Evolutionary conservation across 1,140 invertebrate species (phyloP).

Genomic region (Drosophila ercepeae): DNA sequence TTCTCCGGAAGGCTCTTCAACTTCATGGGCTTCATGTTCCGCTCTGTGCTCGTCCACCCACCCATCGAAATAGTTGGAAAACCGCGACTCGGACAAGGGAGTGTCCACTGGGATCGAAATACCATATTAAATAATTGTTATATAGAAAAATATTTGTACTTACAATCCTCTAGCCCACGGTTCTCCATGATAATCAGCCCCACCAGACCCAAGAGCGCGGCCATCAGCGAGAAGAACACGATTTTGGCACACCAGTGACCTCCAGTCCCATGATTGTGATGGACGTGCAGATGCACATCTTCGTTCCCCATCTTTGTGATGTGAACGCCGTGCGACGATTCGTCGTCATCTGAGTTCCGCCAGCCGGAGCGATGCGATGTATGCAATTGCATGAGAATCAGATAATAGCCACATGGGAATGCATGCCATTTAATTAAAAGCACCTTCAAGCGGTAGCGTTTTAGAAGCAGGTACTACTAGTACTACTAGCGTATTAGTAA

Average conservation of each 20-base stretch:
- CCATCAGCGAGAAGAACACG: conserved; percentile 90
- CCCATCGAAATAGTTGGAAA: conserved; percentile 89
- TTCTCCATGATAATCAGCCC: conserved; percentile 91
- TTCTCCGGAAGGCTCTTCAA: conserved; percentile 81
- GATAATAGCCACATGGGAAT: conserved; percentile 47
- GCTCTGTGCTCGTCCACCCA: conserved; percentile 89
- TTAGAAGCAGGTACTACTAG: conserved; percentile 38
- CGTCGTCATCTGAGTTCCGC: conserved; percentile 68
- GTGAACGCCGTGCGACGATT: conserved; percentile 82
- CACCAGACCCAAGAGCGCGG: conserved; percentile 88
- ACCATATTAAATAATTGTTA: background rate
- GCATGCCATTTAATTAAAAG: conserved; percentile 47
- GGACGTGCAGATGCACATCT: conserved; percentile 88
- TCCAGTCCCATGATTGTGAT: conserved; percentile 89
- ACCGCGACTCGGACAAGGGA: conserved; percentile 88
- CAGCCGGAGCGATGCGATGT: background rate
- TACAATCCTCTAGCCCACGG: conserved; percentile 90
- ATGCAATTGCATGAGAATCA: conserved; percentile 23
- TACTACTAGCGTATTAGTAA: no score
- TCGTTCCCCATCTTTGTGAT: conserved; percentile 83
- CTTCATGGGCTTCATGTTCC: conserved; percentile 84
- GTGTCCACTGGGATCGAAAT: conserved; percentile 86
- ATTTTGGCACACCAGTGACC: conserved; percentile 93
- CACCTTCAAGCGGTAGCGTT: conserved; percentile 38
- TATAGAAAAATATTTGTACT: conserved; percentile 72